Evolutionary conservation across 2,797 vertebrate genomes (phyloP), one percentile per base, ranked within the genome.

Genomic region (Paratrypauchen microcephalus): DNA sequence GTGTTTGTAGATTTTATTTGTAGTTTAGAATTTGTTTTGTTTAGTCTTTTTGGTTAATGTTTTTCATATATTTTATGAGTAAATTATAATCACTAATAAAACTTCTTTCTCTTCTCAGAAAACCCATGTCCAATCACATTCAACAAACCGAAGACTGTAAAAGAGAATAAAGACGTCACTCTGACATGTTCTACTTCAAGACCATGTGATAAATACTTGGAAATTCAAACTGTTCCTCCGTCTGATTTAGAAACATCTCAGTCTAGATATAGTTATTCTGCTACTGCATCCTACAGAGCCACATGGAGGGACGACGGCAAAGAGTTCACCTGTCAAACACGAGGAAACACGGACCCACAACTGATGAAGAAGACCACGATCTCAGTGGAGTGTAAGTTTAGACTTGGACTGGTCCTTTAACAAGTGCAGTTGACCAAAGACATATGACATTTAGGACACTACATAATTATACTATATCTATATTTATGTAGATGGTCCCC

Each of bases 91-190:
- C 3, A 36, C 32, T 36, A 36, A 36, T 36, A 36, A 55, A 1
- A 62, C 2, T 23, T 15, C 21, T n/a, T 75, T 0, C 0, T 66
- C 5, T 66, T 76, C 85, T 23, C 74, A 93, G 92, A n/a, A n/a
- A n/a, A 93, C 62, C 76, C 15, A 19, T 94, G 93, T 65, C 83
- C 23, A 0, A 70, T 92, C 55, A 66, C 50, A 3, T 80, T 92
- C 74, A 9, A 69, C 6, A n/a, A 55, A 36, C 61, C 59, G 3
- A 0, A 18, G 21, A 0, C 13, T 0, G 11, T 79, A 6, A 65
- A 2, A 0, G 86, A 85, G n/a, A 0, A 5, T 0, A 0, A 30
- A n/a, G n/a, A n/a, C n/a, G n/a, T 89, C n/a, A 74, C 1, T 0
- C 59, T 92, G 41, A 48, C 0, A 0, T 94, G 92, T 71, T 81